Evolutionary conservation across 1,140 invertebrate species (phyloP), one percentile per base, ranked within the genome.

Genomic region (Drosophila teissieri): DNA sequence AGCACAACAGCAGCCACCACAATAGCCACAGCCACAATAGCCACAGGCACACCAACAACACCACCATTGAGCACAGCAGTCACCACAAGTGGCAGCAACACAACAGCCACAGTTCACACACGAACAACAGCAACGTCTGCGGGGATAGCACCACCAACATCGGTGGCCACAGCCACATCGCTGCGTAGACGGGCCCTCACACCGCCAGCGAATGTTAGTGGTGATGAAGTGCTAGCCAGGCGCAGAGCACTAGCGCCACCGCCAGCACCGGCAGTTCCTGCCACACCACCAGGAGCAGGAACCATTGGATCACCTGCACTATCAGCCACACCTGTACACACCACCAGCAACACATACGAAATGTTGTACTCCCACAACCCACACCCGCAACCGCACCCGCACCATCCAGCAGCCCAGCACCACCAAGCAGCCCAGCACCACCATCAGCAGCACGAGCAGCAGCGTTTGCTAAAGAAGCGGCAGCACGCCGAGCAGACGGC

Each of bases 351-450:
- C 70, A 78, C 86, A 82, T 81, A 78, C 57, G 90, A 92, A 92
- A 92, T 92, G 90, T 91, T 92, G 91, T 92, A 91, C 91, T 92
- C 91, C 91, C 91, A 92, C 60, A 90, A 75, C 67, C 91, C 76
- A 61, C 58, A 68, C 54, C 73, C 44, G 8, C 57, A 27, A 1
- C 27, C 27, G 27, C 73, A 67, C 51, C 54, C 77, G n/a, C 80
- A 80, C 17, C 75, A 65, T 53, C 10, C 69, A 52, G 5, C 19
- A 36, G 14, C 51, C 56, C 19, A 39, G 24, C 56, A 67, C n/a
- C 48, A 48, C 44, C 19, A 14, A 7, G 15, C 34, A 14, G 40
- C 53, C 12, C 45, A 53, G 36, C 53, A 72, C 12, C 58, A 57
- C 10, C 34, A 44, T 45, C 37, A 68, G 36, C 70, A 72, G n/a